Percentiles rank a stretch among this genome's conserved stretches.
Conservation (phyloP, 2,797 vertebrate genomes). For the Protonibea diacanthus region DNA sequence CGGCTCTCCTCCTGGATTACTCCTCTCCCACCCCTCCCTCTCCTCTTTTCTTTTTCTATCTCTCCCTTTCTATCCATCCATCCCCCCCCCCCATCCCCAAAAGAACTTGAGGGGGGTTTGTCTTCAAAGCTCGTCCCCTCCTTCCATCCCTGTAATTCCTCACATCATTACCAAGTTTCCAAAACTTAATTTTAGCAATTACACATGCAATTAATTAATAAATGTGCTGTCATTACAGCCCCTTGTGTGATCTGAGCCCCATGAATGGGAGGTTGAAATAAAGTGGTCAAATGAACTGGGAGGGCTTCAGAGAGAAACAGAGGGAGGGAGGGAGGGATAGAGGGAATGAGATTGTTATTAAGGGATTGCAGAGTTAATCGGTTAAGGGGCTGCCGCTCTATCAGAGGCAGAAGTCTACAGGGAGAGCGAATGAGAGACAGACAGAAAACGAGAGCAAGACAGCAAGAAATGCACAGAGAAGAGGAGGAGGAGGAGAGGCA, state of each 20-base stretch:
- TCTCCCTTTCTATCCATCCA: slow-evolving; percentile 74
- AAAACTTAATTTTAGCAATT: slow-evolving; percentile 91
- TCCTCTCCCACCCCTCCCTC: slow-evolving; percentile 54
- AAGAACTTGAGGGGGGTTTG: slow-evolving; percentile 72
- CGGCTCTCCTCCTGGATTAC: slow-evolving; percentile 83
- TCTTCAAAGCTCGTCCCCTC: slow-evolving; percentile 78
- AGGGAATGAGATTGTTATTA: slow-evolving; percentile 82
- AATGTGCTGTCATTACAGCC: slow-evolving; percentile 89
- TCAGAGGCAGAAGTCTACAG: slow-evolving; percentile 75
- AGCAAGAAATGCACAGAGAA: slow-evolving; percentile 17
- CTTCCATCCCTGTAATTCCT: slow-evolving; percentile 85
- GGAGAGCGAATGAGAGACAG: slow-evolving; percentile 67
- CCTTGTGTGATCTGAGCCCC: slow-evolving; percentile 84
- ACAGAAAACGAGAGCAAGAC: slow-evolving; percentile 45
- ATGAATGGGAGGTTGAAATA: slow-evolving; percentile 81
- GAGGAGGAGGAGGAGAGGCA: slow-evolving; percentile 18
- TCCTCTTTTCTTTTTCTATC: slow-evolving; percentile 63
- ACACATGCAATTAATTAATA: slow-evolving; percentile 92
- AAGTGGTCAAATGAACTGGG: slow-evolving; percentile 84
- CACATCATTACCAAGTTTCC: slow-evolving; percentile 89
- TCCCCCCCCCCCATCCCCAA: slow-evolving; percentile 66
- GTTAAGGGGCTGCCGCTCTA: slow-evolving; percentile 73
- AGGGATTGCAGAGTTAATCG: slow-evolving; percentile 83
- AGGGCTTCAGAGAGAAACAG: slow-evolving; percentile 75
- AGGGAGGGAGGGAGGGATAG: slow-evolving; percentile 65